These are phyloP conservation scores for Microplitis deprimator DNA, from an alignment of 2,888 invertebrate genomes.

Conservation along the genomic window DNA sequence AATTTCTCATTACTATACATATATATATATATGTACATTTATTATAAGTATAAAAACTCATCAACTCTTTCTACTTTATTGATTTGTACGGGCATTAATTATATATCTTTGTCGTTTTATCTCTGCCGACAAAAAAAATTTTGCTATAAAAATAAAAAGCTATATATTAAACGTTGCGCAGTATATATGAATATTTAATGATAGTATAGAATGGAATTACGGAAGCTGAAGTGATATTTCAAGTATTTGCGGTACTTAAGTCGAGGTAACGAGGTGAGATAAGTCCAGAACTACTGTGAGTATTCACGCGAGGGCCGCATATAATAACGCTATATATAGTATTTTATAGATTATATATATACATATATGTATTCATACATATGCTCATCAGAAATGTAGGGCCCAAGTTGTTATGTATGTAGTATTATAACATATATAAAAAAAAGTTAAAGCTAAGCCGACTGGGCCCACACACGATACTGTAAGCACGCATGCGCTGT, in stretches of 20 bases:
- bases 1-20: neutral
- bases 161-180: conserved; percentile 14
- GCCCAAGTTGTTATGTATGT: neutral
- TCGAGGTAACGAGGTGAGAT: conserved; percentile 68
- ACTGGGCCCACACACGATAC: conserved; percentile 42
- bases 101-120: conserved; percentile 2
- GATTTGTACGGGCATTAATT: conserved; percentile 8
- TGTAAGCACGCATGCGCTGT: conserved; percentile 39
- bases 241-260: conserved; percentile 68
- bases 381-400: conserved; percentile 3
- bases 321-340: conserved; percentile 7
- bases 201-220: conserved; percentile 58
- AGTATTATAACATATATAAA: neutral
- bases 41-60: neutral
- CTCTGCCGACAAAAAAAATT: conserved; percentile 16
- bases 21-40: neutral
- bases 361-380: conserved; percentile 11
- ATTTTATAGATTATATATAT: conserved; percentile 11
- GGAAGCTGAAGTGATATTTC: conserved; percentile 68
- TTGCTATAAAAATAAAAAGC: neutral
- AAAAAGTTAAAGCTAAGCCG: conserved; percentile 3
- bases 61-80: neutral
- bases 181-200: conserved; percentile 22
- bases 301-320: conserved; percentile 29
- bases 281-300: conserved; percentile 53